Percentiles rank a stretch among this genome's conserved stretches.
Conservation (phyloP, 1,140 invertebrate genomes). For the Cydia pomonella region DNA sequence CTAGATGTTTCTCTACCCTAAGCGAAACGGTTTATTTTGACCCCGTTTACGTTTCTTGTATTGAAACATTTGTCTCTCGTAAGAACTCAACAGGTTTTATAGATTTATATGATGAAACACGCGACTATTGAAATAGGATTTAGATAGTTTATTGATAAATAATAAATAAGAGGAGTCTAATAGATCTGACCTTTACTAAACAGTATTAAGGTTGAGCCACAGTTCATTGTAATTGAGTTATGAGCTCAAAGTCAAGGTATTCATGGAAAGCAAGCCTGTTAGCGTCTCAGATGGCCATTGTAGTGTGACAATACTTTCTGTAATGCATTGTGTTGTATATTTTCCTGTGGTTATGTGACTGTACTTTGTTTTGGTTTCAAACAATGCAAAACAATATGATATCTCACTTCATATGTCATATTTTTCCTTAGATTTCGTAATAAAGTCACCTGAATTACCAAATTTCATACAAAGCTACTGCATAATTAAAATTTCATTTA, state of each 20-base stretch:
- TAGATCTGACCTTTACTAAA: neutral
- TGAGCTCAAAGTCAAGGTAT: conserved; percentile 14
- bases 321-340: neutral
- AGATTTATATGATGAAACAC: no score
- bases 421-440: no score
- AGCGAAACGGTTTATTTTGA: neutral
- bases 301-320: conserved; percentile 2
- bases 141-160: neutral
- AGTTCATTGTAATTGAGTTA: conserved; percentile 9
- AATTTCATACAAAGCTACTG: no score
- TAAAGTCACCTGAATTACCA: no score
- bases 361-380: neutral
- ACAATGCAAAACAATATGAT: neutral
- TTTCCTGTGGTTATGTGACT: neutral
- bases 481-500: no score
- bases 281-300: conserved; percentile 1
- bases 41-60: neutral
- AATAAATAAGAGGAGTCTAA: neutral
- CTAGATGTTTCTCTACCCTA: neutral
- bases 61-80: neutral
- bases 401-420: neutral
- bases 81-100: neutral
- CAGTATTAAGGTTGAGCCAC: neutral
- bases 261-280: conserved; percentile 13
- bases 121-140: neutral